Evolutionary conservation across 2,113 vertebrate species (phyloP), one percentile per base, ranked within the genome.

Genomic region (Indicator indicator): DNA sequence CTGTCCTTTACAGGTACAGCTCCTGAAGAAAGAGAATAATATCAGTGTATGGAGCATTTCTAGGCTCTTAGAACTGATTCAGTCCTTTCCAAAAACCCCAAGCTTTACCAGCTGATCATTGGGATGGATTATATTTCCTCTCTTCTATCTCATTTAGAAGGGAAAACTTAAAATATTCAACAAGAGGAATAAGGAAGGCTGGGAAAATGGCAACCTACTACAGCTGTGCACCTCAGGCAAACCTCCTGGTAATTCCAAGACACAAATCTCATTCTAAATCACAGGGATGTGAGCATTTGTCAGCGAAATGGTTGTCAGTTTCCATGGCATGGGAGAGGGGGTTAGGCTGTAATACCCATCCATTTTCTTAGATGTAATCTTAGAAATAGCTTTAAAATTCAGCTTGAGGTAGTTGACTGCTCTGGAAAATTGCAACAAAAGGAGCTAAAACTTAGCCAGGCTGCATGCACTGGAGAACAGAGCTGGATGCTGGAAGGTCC

Each of bases 221-320:
- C 13, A 93, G 36, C 69, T 59, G 12, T 18, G 40, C 3, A 9
- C 72, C 76, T 86, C 2, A 0, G 30, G 52, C 65, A 83, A 83
- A 55, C 62, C 15, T 85, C 63, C 9, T 7, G 46, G 33, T 15
- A 36, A 48, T 90, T 54, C 62, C 42, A 71, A 79, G 71, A 78
- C n/a, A n/a, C 58, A 70, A 28, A 48, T 54, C 50, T 73, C 40
- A 10, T 50, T 59, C 64, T n/a, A 63, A 42, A 58, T n/a, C 36
- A 5, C 15, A 28, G 0, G 0, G 46, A 28, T 0, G 0, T 17
- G 5, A 69, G 12, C 2, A 1, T 71, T 90, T 93, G 80, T 80
- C 1, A 1, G 32, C 68, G 65, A 71, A 88, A 71, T 32, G 28
- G 6, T 54, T 80, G 59, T 69, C 26, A 16, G 28, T 44, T 76